Conservation (phyloP, 2,797 vertebrate species). For the Sarcoramphus papa region DNA sequence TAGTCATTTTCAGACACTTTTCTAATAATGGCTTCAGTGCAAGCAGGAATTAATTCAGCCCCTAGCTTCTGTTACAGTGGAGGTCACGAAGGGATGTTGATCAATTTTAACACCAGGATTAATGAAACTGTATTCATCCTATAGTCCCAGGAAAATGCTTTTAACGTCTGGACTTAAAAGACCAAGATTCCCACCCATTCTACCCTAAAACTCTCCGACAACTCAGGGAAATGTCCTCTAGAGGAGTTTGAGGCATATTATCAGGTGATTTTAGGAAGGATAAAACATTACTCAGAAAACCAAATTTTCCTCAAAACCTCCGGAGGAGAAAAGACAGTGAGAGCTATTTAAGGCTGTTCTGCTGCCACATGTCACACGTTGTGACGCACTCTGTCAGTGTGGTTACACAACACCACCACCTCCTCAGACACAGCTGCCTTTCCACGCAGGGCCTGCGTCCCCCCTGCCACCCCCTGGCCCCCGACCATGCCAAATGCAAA, state of each 20-base stretch:
- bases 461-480: not conserved
- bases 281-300: constrained; percentile 47
- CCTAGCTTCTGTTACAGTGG: not conserved
- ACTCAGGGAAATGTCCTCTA: not conserved
- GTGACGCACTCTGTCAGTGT: constrained; percentile 47
- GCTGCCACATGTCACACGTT: constrained; percentile 57
- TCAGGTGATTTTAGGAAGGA: constrained; percentile 16
- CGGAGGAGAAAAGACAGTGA: constrained; percentile 35
- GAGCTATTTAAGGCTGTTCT: constrained; percentile 57
- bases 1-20: not conserved
- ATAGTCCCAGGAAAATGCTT: not conserved
- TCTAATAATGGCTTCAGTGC: not conserved
- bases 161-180: not conserved
- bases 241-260: not conserved
- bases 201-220: not conserved
- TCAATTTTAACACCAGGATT: constrained; percentile 5
- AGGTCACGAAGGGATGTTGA: not conserved
- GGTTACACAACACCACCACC: constrained; percentile 46
- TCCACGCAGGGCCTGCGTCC: not conserved
- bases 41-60: not conserved
- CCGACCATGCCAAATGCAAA: not conserved
- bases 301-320: constrained; percentile 51
- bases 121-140: not conserved
- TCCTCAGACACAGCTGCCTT: constrained; percentile 24
- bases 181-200: not conserved